phyloP scores from a whole-genome alignment of 2,888 invertebrate genomes.

The Anarsia innoxiella region DNA sequence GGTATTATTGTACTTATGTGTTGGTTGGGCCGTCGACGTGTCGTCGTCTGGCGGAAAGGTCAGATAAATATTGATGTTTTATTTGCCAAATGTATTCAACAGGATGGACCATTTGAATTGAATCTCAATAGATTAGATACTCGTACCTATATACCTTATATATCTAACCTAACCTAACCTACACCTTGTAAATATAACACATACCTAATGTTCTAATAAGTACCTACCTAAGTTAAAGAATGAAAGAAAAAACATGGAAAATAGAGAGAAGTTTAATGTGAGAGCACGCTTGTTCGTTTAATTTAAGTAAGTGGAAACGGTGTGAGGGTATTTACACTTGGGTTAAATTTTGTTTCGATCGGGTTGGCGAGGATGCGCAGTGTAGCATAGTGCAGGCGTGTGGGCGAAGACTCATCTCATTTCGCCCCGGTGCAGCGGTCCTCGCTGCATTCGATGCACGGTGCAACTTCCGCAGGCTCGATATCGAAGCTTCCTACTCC shows the following conservation, averaged over 20 bases:
- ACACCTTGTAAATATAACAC: not conserved
- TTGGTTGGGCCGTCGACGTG: no score
- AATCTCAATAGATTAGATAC: constrained; percentile 1
- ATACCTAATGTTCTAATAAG: not conserved
- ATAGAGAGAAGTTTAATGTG: not conserved
- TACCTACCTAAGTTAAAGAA: not conserved
- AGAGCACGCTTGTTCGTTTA: not conserved
- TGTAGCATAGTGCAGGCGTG: not conserved
- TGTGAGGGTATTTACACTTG: no score
- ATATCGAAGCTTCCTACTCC: constrained; percentile 42
- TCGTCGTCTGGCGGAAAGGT: constrained; percentile 19
- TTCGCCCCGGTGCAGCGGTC: not conserved
- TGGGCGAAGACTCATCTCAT: not conserved
- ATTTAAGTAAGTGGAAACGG: not conserved
- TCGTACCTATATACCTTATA: no score
- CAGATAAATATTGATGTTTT: constrained; percentile 24
- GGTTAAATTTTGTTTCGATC: constrained; percentile 1
- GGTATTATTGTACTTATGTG: no score
- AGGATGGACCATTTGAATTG: constrained; percentile 14
- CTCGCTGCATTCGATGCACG: constrained; percentile 10
- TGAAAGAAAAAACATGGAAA: not conserved
- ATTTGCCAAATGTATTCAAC: constrained; percentile 21
- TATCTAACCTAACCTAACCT: no score
- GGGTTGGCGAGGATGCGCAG: constrained; percentile 14
- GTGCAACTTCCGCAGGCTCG: constrained; percentile 33